phyloP scores from a whole-genome alignment of 1,140 invertebrate genomes.

The Micrasema longulum region DNA sequence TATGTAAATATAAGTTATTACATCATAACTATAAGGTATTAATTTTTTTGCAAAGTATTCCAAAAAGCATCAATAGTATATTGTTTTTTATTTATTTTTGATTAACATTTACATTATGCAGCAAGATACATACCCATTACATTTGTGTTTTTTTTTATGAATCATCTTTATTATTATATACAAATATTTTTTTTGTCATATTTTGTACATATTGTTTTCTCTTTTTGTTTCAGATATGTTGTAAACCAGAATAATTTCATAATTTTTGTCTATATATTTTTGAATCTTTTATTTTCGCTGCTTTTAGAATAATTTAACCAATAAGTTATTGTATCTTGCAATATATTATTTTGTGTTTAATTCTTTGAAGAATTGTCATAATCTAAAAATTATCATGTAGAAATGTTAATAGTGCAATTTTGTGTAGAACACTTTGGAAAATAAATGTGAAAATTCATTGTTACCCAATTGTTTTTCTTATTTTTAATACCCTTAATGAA shows the following conservation, averaged over 20 bases:
- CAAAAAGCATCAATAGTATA: too few relatives aligned
- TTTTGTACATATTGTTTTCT: slow-evolving; percentile 34
- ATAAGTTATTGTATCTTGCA: slow-evolving; percentile 5
- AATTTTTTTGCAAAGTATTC: too few relatives aligned
- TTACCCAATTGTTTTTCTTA: background rate
- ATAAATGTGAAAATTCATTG: slow-evolving; percentile 11
- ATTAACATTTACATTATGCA: too few relatives aligned
- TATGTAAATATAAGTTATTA: too few relatives aligned
- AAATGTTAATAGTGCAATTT: slow-evolving; percentile 1
- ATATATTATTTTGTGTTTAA: background rate
- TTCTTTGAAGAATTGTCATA: background rate
- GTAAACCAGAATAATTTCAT: slow-evolving; percentile 12
- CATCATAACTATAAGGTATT: too few relatives aligned
- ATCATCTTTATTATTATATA: too few relatives aligned
- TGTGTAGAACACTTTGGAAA: slow-evolving; percentile 11
- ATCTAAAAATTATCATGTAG: background rate
- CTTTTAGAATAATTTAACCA: slow-evolving; percentile 2
- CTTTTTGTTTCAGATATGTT: slow-evolving; percentile 39
- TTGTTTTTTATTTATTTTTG: too few relatives aligned
- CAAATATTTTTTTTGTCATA: background rate
- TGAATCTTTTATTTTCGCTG: slow-evolving; percentile 6
- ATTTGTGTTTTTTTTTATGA: too few relatives aligned
- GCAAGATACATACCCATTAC: too few relatives aligned
- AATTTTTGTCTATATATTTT: slow-evolving; percentile 29
- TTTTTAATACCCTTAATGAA: background rate